These are phyloP conservation scores for Neogale vison DNA, from an alignment of 2,113 vertebrate genomes.

Conservation along the genomic window DNA sequence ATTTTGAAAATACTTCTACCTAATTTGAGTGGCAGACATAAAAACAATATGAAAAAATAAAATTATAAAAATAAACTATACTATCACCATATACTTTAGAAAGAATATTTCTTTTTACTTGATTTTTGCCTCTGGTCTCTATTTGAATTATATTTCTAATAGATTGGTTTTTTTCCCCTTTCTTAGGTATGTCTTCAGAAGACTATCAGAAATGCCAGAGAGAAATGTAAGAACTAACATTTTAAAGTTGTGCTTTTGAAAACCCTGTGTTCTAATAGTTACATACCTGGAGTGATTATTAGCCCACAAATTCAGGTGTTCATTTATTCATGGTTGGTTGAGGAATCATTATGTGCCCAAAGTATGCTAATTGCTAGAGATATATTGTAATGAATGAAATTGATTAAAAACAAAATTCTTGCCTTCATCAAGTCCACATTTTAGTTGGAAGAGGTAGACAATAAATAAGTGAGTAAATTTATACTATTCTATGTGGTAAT, in stretches of 20 bases:
- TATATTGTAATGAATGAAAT: neutral
- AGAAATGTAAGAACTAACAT: slow-evolving; percentile 65
- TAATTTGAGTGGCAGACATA: neutral
- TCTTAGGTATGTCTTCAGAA: slow-evolving; percentile 59
- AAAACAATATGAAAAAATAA: slow-evolving; percentile 4
- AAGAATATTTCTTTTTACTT: slow-evolving; percentile 25
- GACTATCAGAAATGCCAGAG: slow-evolving; percentile 57
- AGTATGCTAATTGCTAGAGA: neutral
- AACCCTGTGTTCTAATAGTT: slow-evolving; percentile 25
- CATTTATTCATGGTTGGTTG: slow-evolving; percentile 1
- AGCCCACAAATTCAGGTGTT: neutral
- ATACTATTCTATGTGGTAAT: neutral
- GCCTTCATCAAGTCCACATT: neutral
- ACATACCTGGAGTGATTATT: neutral
- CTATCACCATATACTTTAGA: neutral
- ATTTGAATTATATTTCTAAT: slow-evolving; percentile 52
- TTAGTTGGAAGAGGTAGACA: neutral
- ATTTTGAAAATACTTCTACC: slow-evolving; percentile 36
- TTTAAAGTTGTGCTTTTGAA: slow-evolving; percentile 40
- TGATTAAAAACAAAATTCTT: neutral
- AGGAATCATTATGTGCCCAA: neutral
- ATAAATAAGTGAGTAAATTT: neutral
- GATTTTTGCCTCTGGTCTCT: neutral
- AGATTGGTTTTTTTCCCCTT: neutral
- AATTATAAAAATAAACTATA: neutral